Base-by-base conservation (phyloP, 2,888 invertebrate species). In the Micoletzkya japonica region DNA sequence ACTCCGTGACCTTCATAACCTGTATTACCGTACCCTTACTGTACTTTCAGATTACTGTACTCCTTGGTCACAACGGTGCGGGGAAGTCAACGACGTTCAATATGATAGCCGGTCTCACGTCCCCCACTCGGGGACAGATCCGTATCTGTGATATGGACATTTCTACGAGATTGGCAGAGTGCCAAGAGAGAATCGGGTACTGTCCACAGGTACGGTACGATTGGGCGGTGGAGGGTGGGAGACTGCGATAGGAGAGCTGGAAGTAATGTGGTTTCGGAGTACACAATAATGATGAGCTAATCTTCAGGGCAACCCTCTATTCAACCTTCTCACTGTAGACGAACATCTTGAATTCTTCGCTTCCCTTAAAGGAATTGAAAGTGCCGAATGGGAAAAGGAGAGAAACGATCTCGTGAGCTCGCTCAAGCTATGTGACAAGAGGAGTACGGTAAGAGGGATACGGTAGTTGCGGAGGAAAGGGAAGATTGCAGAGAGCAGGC, bases 11-110 rank as follows among this genome's bases (percentile, higher is more conserved):
- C 44, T 44, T 44, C 20, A 44, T 44, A 10, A 44, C 10, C 10
- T 44, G 44, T 14, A 44, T 56, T n/a, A n/a, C n/a, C n/a, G n/a
- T n/a, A n/a, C n/a, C n/a, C n/a, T n/a, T n/a, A n/a, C n/a, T n/a
- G n/a, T n/a, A n/a, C 20, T 44, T 63, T 30, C 34, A 81, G 80
- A 76, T 82, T 0, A 77, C 84, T 1, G 82, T 84, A n/a, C 76
- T 84, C 14, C 79, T 84, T n/a, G 84, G 84, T 37, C 84, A 85
- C 64, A 84, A 84, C 70, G 84, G 84, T 34, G 84, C 84, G 49
- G 82, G 82, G 52, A 82, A 82, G 66, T 76, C 76, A 72, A 82
- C 82, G 44, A 79, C 79, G 0, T 79, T 79, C 66, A 71, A 77
- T 10, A 75, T 77, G 64, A 75, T 79, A 24, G 76, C 72, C 34